Percentiles rank a stretch among this genome's conserved stretches.
Evolutionary conservation across 2,113 vertebrate species (phyloP).

Genomic region (Protobothrops flavoviridis): DNA sequence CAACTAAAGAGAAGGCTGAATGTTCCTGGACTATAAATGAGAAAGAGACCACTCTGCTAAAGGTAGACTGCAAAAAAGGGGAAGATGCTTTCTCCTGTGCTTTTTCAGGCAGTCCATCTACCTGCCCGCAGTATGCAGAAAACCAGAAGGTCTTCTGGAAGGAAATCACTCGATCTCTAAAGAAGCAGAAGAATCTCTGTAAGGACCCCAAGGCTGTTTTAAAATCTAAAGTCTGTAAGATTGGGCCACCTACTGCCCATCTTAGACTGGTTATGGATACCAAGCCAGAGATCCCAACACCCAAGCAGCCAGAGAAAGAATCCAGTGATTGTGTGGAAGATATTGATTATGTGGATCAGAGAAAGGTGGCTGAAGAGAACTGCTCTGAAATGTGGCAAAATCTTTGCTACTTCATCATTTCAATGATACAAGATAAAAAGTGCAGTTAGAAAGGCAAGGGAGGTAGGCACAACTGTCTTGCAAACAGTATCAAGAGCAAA

Average conservation of each 20-base stretch:
- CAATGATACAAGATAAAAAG: conserved; percentile 78
- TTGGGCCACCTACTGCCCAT: conserved; percentile 73
- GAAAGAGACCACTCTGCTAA: conserved; percentile 55
- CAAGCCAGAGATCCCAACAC: background rate
- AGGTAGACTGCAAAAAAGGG: conserved; percentile 67
- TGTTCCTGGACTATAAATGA: conserved; percentile 77
- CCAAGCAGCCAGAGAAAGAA: background rate
- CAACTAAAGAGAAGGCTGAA: conserved; percentile 71
- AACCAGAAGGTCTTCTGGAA: conserved; percentile 80
- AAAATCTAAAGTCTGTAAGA: conserved; percentile 78
- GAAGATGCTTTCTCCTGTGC: conserved; percentile 71
- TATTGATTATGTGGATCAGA: conserved; percentile 62
- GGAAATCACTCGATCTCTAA: conserved; percentile 77
- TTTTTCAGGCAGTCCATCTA: conserved; percentile 75
- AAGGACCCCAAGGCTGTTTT: conserved; percentile 65
- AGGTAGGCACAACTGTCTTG: background rate
- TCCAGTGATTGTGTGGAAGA: conserved; percentile 62
- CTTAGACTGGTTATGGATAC: conserved; percentile 66
- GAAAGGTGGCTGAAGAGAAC: conserved; percentile 76
- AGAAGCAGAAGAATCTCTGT: conserved; percentile 79
- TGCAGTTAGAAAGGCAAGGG: conserved; percentile 64
- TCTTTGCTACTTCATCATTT: conserved; percentile 82
- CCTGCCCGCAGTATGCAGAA: conserved; percentile 70
- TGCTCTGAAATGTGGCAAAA: conserved; percentile 77
- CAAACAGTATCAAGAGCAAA: background rate